These are phyloP conservation scores for Talpa occidentalis DNA, from an alignment of 2,113 vertebrate genomes.

Conservation along the genomic window DNA sequence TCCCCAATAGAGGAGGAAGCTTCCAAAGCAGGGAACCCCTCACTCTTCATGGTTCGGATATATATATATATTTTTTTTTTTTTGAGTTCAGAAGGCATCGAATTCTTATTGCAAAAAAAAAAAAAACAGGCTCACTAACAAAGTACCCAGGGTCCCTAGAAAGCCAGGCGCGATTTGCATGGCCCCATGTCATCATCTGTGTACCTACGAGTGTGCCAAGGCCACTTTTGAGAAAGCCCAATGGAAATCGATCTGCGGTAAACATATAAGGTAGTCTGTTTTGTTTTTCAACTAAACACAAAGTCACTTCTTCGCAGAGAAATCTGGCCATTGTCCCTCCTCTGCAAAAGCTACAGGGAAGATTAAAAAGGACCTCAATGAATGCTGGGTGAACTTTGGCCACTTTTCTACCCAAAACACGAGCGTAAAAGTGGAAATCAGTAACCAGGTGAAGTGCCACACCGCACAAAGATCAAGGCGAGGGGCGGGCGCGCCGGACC, in stretches of 20 bases:
- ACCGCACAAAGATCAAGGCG: slow-evolving; percentile 78
- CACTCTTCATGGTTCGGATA: slow-evolving; percentile 59
- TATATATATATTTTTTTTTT: not conserved
- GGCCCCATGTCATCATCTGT: slow-evolving; percentile 1
- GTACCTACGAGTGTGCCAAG: slow-evolving; percentile 15
- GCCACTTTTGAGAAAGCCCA: slow-evolving; percentile 55
- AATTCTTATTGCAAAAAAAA: slow-evolving; percentile 45
- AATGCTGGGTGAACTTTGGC: slow-evolving; percentile 70
- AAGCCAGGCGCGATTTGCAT: not conserved
- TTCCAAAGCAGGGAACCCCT: slow-evolving; percentile 76
- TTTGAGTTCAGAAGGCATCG: slow-evolving; percentile 6
- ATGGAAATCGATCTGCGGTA: slow-evolving; percentile 25
- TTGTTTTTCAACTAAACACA: slow-evolving; percentile 51
- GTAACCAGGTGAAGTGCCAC: slow-evolving; percentile 82
- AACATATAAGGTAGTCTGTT: not conserved
- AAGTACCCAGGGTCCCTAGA: slow-evolving; percentile 35
- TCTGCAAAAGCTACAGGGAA: slow-evolving; percentile 56
- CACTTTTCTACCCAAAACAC: slow-evolving; percentile 57
- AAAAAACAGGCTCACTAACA: slow-evolving; percentile 14
- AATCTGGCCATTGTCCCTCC: slow-evolving; percentile 51
- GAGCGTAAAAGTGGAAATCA: slow-evolving; percentile 75
- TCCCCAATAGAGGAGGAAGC: slow-evolving; percentile 79
- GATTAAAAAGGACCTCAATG: slow-evolving; percentile 66
- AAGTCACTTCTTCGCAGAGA: slow-evolving; percentile 67
- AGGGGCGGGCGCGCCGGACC: slow-evolving; percentile 63